Evolutionary conservation across 2,888 invertebrate species (phyloP).

Genomic region (Drymonia ruficornis): DNA sequence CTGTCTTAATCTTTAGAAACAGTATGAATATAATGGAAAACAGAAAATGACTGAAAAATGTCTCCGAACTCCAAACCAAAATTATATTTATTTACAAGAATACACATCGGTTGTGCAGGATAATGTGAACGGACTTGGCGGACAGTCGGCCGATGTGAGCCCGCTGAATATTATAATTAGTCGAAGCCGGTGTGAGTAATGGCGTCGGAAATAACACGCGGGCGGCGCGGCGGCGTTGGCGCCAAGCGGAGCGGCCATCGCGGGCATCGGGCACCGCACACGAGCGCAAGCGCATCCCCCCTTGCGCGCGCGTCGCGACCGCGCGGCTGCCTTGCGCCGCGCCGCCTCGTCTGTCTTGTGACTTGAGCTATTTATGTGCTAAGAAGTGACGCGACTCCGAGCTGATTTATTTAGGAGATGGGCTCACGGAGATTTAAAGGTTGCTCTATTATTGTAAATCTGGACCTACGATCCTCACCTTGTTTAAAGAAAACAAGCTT

Average conservation of each 20-base stretch:
- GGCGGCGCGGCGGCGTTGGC: constrained; percentile 66
- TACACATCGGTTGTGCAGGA: constrained; percentile 10
- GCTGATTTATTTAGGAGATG: constrained; percentile 64
- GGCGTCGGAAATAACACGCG: constrained; percentile 81
- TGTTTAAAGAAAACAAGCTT: background rate
- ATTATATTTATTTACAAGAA: background rate
- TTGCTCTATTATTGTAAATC: constrained; percentile 44
- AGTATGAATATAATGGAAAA: constrained; percentile 3
- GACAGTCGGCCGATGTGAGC: constrained; percentile 68
- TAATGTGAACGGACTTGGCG: constrained; percentile 45
- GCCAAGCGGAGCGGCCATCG: constrained; percentile 73
- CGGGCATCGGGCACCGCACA: constrained; percentile 37
- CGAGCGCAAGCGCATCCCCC: constrained; percentile 35
- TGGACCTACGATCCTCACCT: constrained; percentile 11
- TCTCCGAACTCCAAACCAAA: constrained; percentile 25
- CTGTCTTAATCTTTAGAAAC: constrained; percentile 21
- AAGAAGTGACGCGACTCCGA: constrained; percentile 53
- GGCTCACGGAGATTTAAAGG: constrained; percentile 50
- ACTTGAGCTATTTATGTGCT: constrained; percentile 71
- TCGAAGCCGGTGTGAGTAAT: constrained; percentile 80
- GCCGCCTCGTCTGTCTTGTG: constrained; percentile 79
- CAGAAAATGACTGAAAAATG: too few species aligned
- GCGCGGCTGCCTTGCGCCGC: constrained; percentile 29
- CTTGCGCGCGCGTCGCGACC: constrained; percentile 10
- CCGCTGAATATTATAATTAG: constrained; percentile 82